These are phyloP conservation scores for Camponotus floridanus DNA, from an alignment of 1,140 invertebrate species.

Conservation along the genomic window DNA sequence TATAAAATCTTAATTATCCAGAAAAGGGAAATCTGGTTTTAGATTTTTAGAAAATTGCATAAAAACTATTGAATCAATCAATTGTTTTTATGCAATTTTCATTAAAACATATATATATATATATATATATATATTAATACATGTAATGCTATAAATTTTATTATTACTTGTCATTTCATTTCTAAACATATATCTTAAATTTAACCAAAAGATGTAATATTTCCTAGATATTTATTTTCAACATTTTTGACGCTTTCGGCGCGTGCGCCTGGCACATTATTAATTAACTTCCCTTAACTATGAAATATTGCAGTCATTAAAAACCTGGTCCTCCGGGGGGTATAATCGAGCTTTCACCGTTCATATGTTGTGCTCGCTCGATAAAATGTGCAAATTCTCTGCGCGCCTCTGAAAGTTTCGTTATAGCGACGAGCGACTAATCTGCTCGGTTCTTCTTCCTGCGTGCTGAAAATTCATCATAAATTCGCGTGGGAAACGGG, in stretches of 20 bases:
- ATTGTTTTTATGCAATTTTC: neutral
- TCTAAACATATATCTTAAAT: constrained; percentile 13
- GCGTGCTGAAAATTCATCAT: constrained; percentile 14
- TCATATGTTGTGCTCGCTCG: neutral
- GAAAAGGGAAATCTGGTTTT: neutral
- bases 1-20: neutral
- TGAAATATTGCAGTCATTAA: constrained; percentile 57
- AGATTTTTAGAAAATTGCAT: no score
- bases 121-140: neutral
- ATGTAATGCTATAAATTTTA: neutral
- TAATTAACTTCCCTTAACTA: constrained; percentile 58
- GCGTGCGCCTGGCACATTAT: constrained; percentile 5
- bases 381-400: constrained; percentile 10
- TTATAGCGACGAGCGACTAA: neutral
- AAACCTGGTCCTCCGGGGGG: neutral
- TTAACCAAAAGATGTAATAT: neutral
- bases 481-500: constrained; percentile 31
- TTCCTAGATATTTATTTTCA: constrained; percentile 19
- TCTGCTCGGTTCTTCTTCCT: constrained; percentile 21
- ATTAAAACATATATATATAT: neutral
- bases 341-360: constrained; percentile 38
- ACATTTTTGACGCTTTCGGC: constrained; percentile 40
- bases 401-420: constrained; percentile 21
- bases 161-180: neutral
- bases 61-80: neutral